Evolutionary conservation across 2,888 invertebrate genomes (phyloP).

Genomic region (Ophion ellenae): DNA sequence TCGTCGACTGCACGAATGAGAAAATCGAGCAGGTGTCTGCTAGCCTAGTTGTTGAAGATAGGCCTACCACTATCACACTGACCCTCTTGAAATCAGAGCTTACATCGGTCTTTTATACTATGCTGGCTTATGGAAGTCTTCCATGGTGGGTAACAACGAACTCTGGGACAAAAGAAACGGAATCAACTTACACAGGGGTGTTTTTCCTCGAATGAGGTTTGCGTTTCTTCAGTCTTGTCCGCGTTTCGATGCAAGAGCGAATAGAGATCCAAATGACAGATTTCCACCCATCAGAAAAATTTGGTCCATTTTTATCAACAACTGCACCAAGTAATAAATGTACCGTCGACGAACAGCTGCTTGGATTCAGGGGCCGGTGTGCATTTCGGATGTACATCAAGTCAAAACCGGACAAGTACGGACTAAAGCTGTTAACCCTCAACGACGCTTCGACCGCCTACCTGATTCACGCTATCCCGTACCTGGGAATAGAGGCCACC

Average conservation of each 20-base stretch:
- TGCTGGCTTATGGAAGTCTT: not conserved
- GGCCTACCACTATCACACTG: not conserved
- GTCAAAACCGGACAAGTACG: constrained; percentile 64
- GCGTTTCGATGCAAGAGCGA: not conserved
- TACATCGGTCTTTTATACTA: not conserved
- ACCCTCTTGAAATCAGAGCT: not conserved
- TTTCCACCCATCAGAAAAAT: not conserved
- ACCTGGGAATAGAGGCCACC: constrained; percentile 66
- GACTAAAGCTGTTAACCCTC: constrained; percentile 61
- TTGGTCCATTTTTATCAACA: constrained; percentile 42
- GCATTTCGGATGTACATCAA: constrained; percentile 57
- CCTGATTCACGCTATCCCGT: constrained; percentile 63
- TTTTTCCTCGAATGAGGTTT: not conserved
- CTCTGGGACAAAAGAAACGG: not conserved
- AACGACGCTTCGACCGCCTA: constrained; percentile 63
- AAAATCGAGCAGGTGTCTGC: not conserved
- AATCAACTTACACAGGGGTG: not conserved
- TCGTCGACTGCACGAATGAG: not conserved
- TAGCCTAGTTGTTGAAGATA: not conserved
- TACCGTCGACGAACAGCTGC: constrained; percentile 60
- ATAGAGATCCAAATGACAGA: not conserved
- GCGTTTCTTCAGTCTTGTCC: not conserved
- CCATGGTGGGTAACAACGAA: not conserved
- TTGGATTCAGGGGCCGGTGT: constrained; percentile 57
- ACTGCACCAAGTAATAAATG: constrained; percentile 45